Evolutionary conservation across 2,888 invertebrate genomes (phyloP).

Genomic region (Iselma pallidipennis): DNA sequence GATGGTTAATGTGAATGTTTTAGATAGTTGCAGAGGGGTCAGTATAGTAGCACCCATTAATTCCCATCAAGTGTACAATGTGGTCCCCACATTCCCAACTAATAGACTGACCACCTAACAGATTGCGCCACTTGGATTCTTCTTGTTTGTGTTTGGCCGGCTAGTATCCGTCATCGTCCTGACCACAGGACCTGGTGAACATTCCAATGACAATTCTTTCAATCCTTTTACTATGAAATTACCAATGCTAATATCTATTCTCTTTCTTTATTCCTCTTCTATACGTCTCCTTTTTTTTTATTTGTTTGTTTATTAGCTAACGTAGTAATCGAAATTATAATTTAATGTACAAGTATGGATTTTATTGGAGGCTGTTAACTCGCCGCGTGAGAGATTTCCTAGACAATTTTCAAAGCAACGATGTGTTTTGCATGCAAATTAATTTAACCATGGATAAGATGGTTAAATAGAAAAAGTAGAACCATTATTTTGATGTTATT

Average conservation of each 20-base stretch:
- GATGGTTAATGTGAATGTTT: slow-evolving; percentile 47
- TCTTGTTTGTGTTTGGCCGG: slow-evolving; percentile 48
- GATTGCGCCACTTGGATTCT: slow-evolving; percentile 52
- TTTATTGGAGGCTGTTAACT: slow-evolving; percentile 24
- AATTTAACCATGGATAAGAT: slow-evolving; percentile 7
- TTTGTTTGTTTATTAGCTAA: not conserved
- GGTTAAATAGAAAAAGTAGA: not conserved
- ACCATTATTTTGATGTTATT: not conserved
- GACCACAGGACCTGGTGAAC: slow-evolving; percentile 3
- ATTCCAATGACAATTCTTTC: not conserved
- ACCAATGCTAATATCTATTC: not conserved
- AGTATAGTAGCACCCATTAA: slow-evolving; percentile 46
- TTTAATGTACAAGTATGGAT: slow-evolving; percentile 13
- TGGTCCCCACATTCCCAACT: slow-evolving; percentile 52
- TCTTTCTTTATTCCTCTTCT: not conserved
- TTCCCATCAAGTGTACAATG: slow-evolving; percentile 52
- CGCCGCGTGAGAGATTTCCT: slow-evolving; percentile 29
- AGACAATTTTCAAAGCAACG: slow-evolving; percentile 19
- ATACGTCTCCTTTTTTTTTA: not conserved
- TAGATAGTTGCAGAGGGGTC: slow-evolving; percentile 48
- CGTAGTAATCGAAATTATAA: not conserved
- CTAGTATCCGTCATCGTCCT: slow-evolving; percentile 46
- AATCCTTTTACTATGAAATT: not conserved
- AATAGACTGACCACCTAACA: slow-evolving; percentile 54
- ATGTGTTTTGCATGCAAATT: slow-evolving; percentile 32